A percentile compares a stretch with the other conserved stretches of the same genome.
Evolutionary conservation across 2,888 invertebrate species (phyloP).

Genomic region (Strigamia maritima): DNA sequence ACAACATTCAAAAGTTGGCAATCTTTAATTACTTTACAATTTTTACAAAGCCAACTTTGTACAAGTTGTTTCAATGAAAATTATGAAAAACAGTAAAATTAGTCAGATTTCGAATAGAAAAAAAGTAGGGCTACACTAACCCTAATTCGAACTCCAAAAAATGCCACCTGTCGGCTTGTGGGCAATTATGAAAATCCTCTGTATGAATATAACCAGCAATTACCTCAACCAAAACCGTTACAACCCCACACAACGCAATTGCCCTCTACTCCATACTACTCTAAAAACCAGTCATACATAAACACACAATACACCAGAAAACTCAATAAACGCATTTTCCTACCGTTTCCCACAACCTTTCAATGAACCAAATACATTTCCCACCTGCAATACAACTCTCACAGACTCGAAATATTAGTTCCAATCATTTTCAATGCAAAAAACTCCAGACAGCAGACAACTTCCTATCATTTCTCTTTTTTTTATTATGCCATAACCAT

Average conservation of each 20-base stretch:
- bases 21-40: background rate
- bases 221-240: slow-evolving; percentile 5
- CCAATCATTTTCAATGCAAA: background rate
- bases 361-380: slow-evolving; percentile 18
- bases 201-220: background rate
- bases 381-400: slow-evolving; percentile 3
- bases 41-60: background rate
- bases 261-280: slow-evolving; percentile 13
- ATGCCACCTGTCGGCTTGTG: slow-evolving; percentile 5
- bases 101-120: background rate
- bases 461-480: too few relatives aligned
- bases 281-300: slow-evolving; percentile 1
- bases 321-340: background rate
- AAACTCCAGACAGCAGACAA: background rate
- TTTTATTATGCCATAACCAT: too few relatives aligned
- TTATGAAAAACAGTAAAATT: background rate
- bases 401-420: background rate
- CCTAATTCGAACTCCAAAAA: background rate
- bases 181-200: slow-evolving; percentile 9
- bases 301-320: background rate
- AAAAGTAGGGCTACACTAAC: background rate
- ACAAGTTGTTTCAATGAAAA: background rate
- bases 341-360: slow-evolving; percentile 24
- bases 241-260: slow-evolving; percentile 6
- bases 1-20: background rate